Base-by-base conservation (phyloP, 1,140 invertebrate species). In the Nephila pilipes region DNA sequence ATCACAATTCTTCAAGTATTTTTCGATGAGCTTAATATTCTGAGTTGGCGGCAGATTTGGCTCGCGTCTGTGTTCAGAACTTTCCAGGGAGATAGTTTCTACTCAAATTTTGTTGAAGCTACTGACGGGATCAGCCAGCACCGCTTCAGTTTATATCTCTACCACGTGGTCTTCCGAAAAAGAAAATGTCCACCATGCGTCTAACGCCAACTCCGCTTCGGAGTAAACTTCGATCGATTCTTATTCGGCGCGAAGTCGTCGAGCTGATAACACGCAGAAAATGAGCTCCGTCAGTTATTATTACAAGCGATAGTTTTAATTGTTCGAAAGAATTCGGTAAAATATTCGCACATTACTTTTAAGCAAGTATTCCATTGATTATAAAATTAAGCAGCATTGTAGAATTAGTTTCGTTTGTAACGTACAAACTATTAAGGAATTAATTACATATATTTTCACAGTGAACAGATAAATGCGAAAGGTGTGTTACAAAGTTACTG, bases 61-160 rank as follows among this genome's bases (percentile, higher is more conserved):
- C 25, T 5, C 69, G 14, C 29, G 18, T 14, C 29, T 6, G 29
- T 12, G 29, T 16, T 36, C 25, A 18, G 69, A 75, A 32, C 29
- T 18, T 75, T 36, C 29, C 29, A 32, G 29, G 20, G 4, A 75
- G 69, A 75, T 18, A 75, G 14, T 36, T 75, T 16, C 69, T 32
- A 8, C 69, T 16, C 16, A 29, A 75, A 29, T 20, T 36, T 36
- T 75, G 69, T 32, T 36, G 29, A 18, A 75, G 29, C 69, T 32
- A 32, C 69, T 75, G 69, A 14, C 69, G 29, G 69, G 29, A 75
- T 32, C 69, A 18, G 32, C 29, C 69, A 36, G 69, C 69, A 75
- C 25, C 69, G 69, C 69, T 75, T 36, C 69, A 14, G 69, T 75
- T 75, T 75, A 75, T 75, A 75, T 75, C 69, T 75, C 29, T 29